Evolutionary conservation across 2,888 invertebrate genomes (phyloP).

Genomic region (Agrilus cyanescens): DNA sequence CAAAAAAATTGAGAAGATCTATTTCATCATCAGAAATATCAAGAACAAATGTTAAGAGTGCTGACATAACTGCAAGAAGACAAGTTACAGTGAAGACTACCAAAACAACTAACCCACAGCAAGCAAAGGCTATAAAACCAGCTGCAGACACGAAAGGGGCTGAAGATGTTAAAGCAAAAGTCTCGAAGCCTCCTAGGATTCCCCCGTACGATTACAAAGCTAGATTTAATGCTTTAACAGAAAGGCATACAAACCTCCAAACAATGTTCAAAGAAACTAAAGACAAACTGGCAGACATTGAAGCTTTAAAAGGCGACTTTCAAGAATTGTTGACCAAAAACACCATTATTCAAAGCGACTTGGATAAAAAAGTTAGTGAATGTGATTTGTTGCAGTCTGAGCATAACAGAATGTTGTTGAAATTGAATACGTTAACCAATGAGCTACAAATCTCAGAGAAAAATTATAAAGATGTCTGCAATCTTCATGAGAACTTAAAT

Average conservation of each 20-base stretch:
- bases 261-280: slow-evolving; percentile 40
- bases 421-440: not conserved
- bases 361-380: too few relatives aligned
- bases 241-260: slow-evolving; percentile 46
- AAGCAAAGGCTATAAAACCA: not conserved
- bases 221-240: slow-evolving; percentile 46
- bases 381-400: too few relatives aligned
- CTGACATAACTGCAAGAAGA: too few relatives aligned
- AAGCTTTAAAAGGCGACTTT: too few relatives aligned
- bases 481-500: slow-evolving; percentile 16
- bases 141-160: not conserved
- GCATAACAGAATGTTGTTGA: too few relatives aligned
- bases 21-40: too few relatives aligned
- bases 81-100: too few relatives aligned
- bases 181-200: slow-evolving; percentile 44
- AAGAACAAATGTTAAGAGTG: too few relatives aligned
- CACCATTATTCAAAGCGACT: too few relatives aligned
- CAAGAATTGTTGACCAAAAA: too few relatives aligned
- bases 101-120: too few relatives aligned
- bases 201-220: slow-evolving; percentile 55
- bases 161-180: slow-evolving; percentile 11
- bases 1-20: too few relatives aligned
- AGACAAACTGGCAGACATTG: slow-evolving; percentile 22
- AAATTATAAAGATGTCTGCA: slow-evolving; percentile 21
- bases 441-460: slow-evolving; percentile 2